Conservation (phyloP, 1,140 invertebrate species). For the Lutraria rhynchaena region DNA sequence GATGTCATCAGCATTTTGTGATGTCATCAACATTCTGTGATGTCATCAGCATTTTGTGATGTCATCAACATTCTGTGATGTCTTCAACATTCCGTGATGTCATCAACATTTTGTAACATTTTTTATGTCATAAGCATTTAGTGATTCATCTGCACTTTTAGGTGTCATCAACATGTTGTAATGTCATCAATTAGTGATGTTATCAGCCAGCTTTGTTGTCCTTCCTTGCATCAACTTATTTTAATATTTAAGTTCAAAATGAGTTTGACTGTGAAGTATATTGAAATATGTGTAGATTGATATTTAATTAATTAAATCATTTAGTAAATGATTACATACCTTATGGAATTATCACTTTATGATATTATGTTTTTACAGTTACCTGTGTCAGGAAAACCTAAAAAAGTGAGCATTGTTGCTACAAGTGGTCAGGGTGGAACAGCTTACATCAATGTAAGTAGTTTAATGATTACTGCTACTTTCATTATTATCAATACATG, state of each 20-base stretch:
- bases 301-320: background rate
- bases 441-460: slow-evolving; percentile 37
- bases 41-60: too few relatives aligned
- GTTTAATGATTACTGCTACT: background rate
- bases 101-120: too few relatives aligned
- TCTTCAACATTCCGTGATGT: too few relatives aligned
- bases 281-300: background rate
- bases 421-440: background rate
- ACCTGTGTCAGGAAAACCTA: background rate
- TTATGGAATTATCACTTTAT: background rate
- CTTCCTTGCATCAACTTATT: background rate
- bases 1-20: too few relatives aligned
- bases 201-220: too few relatives aligned
- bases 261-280: background rate
- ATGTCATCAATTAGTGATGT: background rate
- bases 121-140: too few relatives aligned
- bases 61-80: too few relatives aligned
- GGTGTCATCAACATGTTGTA: too few relatives aligned
- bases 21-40: too few relatives aligned
- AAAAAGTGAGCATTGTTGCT: background rate
- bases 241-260: background rate
- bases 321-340: background rate
- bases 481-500: background rate
- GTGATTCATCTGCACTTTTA: too few relatives aligned
- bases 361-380: slow-evolving; percentile 6